Evolutionary conservation across 1,140 invertebrate genomes (phyloP), one percentile per base, ranked within the genome.

Genomic region (Harlomillsia oculata): DNA sequence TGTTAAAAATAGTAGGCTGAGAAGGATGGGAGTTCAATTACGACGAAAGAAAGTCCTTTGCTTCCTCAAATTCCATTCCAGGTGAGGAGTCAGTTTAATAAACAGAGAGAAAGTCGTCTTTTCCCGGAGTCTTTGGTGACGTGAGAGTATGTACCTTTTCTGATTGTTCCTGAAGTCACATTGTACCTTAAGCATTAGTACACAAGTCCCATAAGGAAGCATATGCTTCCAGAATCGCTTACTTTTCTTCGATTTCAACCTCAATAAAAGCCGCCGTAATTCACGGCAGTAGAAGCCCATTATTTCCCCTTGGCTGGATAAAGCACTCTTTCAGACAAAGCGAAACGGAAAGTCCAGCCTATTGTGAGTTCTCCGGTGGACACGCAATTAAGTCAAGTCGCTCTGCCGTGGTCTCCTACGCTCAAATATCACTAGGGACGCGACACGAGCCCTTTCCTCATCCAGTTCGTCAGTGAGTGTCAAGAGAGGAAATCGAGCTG

Each of bases 261-360:
- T 55, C 53, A 60, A 60, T 60, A 60, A 60, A 60, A 52, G 36
- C 48, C 25, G 51, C 52, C 52, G 59, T 60, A 60, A 55, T 56
- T 60, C 53, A 60, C 51, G 37, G 29, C 50, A 9, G 37, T 21
- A 34, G 26, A 18, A 14, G 37, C 41, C 55, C 55, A 57, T 51
- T 57, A 50, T 57, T 50, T 56, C 48, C 26, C 26, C 14, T 50
- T 29, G 18, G 21, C 40, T 50, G 25, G 23, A 25, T n/a, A 48
- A 45, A 53, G 29, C 28, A 53, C 40, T 30, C 36, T 21, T 53
- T 53, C 34, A 41, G 45, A 49, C 34, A 21, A 46, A 48, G 34
- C 29, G 30, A 40, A 51, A 44, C 18, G 32, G 44, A 50, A 43
- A 40, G 48, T 51, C 16, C 26, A 46, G 20, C 36, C 25, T 40